A percentile compares a stretch with the other conserved stretches of the same genome.
Evolutionary conservation across 2,113 vertebrate genomes (phyloP).

Genomic region (Calyptomena viridis): DNA sequence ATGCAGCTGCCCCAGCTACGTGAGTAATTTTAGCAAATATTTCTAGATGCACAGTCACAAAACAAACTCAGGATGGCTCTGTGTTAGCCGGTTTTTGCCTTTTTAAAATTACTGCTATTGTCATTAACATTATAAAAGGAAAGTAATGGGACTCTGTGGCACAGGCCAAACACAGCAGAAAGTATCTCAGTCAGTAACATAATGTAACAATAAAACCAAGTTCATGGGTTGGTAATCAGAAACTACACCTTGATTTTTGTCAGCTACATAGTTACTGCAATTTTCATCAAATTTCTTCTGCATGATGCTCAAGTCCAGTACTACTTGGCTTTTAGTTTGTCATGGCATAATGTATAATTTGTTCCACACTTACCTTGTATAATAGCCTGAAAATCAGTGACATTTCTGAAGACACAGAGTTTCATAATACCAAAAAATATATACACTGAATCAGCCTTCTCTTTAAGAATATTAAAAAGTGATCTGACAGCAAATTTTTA

Average conservation of each 20-base stretch:
- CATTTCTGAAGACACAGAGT: neutral
- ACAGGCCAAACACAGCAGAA: neutral
- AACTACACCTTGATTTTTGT: neutral
- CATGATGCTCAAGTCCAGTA: neutral
- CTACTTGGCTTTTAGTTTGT: neutral
- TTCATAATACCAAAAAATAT: neutral
- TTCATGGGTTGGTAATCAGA: neutral
- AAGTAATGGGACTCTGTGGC: neutral
- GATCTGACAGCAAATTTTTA: neutral
- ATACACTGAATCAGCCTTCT: neutral
- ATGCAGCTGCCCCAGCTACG: neutral
- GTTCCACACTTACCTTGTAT: neutral
- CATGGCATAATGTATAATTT: neutral
- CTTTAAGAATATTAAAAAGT: neutral
- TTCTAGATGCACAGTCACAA: neutral
- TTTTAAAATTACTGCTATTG: neutral
- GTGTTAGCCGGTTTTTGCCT: neutral
- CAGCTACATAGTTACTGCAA: neutral
- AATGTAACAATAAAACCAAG: neutral
- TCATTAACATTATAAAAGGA: neutral
- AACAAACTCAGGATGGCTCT: constrained; percentile 17
- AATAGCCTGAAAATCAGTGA: neutral
- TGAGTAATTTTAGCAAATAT: neutral
- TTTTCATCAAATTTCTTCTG: neutral
- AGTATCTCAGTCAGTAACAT: neutral